Evolutionary conservation across 2,113 vertebrate genomes (phyloP), one percentile per base, ranked within the genome.

Genomic region (Micromys minutus): DNA sequence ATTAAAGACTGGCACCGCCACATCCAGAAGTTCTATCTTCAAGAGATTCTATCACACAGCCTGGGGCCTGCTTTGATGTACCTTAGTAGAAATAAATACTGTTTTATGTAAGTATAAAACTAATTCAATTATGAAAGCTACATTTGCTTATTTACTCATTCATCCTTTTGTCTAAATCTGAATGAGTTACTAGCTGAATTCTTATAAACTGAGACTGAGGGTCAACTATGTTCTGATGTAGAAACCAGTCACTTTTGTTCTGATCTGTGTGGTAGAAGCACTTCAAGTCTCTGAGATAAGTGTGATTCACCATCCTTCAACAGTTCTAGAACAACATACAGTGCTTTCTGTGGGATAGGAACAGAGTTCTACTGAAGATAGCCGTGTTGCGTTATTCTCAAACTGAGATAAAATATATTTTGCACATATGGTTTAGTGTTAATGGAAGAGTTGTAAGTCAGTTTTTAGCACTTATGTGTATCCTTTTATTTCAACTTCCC

Each of bases 341-440:
- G 0, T 91, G 19, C 42, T 85, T 83, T 74, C 34, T 42, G 61
- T 71, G 39, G 36, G 67, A 81, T 55, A 77, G 31, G 50, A 77
- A 86, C 92, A 87, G 47, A 87, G 89, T 36, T 76, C 72, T 57
- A 39, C 42, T 29, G 39, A 85, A 87, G 45, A 87, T 29, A 81
- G 10, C 7, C 36, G 57, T 21, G 12, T 76, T 86, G 50, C 4
- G 86, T 47, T 86, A 94, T 47, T 86, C 85, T 80, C 15, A 39
- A 16, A 76, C 69, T 89, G 29, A 87, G 63, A 94, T 74, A 83
- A 91, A 96, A 84, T 81, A n/a, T 21, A 81, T 87, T 79, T 86
- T 81, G 76, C 12, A 89, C 24, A 16, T 85, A 36, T 71, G 21
- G 1, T 80, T 94, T 90, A 93, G 79, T 84, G 77, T 86, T 47